Conservation (phyloP, 2,888 invertebrate genomes). For the Drosophila incognita region DNA sequence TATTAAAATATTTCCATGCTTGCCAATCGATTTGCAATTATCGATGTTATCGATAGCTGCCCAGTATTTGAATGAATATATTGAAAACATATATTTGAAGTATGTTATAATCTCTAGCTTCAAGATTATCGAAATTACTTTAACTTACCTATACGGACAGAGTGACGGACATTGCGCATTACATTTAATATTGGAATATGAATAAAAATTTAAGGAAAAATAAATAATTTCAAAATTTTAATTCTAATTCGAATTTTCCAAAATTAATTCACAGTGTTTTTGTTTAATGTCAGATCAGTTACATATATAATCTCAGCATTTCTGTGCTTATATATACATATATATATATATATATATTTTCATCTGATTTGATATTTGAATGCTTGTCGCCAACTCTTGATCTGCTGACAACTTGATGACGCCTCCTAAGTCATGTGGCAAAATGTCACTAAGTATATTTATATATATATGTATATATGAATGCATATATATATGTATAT, state of each 20-base stretch:
- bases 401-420: slow-evolving; percentile 60
- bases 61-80: neutral
- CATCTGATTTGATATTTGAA: slow-evolving; percentile 54
- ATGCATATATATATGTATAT: neutral
- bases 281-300: neutral
- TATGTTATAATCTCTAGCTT: neutral
- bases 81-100: neutral
- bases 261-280: neutral
- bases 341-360: slow-evolving; percentile 2
- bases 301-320: neutral
- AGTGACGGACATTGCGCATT: neutral
- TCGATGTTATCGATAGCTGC: neutral
- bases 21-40: neutral
- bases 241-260: neutral
- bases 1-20: neutral
- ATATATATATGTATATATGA: neutral
- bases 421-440: slow-evolving; percentile 33
- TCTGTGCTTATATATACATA: neutral
- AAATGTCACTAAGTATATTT: slow-evolving; percentile 13
- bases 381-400: slow-evolving; percentile 23
- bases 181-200: neutral
- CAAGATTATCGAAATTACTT: neutral
- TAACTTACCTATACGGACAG: neutral
- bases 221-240: neutral
- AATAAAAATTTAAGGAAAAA: neutral